Conservation (phyloP, 2,888 invertebrate genomes). For the Hoplodrina blanda region DNA sequence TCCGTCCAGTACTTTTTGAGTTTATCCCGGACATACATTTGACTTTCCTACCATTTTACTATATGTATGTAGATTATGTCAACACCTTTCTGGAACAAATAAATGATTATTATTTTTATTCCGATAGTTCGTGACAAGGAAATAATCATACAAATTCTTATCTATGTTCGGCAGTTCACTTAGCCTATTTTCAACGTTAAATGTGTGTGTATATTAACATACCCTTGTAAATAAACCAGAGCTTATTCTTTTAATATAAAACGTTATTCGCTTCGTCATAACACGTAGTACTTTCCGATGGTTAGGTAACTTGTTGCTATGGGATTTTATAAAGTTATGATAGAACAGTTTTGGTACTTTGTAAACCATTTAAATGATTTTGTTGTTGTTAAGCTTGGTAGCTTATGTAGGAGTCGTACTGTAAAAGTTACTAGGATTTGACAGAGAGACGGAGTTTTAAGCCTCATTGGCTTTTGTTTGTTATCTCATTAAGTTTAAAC, state of each 20-base stretch:
- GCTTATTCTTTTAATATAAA: constrained; percentile 44
- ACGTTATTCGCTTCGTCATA: constrained; percentile 47
- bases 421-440: not conserved
- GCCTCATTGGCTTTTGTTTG: not conserved
- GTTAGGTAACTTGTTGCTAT: constrained; percentile 47
- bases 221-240: constrained; percentile 30
- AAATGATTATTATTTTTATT: too few relatives aligned
- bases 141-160: too few relatives aligned
- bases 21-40: too few relatives aligned
- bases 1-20: too few relatives aligned
- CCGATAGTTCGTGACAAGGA: too few relatives aligned
- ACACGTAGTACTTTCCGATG: constrained; percentile 31
- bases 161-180: too few relatives aligned
- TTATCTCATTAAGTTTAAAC: not conserved
- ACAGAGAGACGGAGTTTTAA: too few relatives aligned
- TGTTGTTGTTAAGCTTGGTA: not conserved
- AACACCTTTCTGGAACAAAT: too few relatives aligned
- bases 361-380: not conserved
- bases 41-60: too few relatives aligned
- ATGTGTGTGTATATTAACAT: constrained; percentile 15
- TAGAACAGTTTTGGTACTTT: constrained; percentile 2
- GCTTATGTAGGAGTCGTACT: too few relatives aligned
- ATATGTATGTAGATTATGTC: too few relatives aligned
- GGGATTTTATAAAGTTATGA: constrained; percentile 23
- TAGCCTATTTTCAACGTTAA: constrained; percentile 24